Conservation (phyloP, 2,888 invertebrate genomes). For the Diarsia rubi region DNA sequence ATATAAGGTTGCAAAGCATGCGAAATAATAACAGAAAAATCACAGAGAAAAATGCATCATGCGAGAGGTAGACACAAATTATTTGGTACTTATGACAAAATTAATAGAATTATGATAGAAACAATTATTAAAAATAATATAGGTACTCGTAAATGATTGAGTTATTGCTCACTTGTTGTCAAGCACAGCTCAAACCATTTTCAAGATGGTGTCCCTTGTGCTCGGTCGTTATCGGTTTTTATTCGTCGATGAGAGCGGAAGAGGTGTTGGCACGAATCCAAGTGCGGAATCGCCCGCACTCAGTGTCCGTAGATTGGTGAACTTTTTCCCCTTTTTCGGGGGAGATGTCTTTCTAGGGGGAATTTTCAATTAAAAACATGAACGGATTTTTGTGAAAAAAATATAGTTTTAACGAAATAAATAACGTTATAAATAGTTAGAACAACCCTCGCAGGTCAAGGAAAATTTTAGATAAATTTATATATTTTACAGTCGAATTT, state of each 20-base stretch:
- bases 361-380: not conserved
- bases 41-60: too few relatives aligned
- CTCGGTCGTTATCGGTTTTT: slow-evolving; percentile 42
- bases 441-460: not conserved
- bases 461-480: not conserved
- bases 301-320: not conserved
- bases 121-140: too few relatives aligned
- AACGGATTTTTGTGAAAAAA: not conserved
- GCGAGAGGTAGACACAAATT: too few relatives aligned
- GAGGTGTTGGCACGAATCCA: slow-evolving; percentile 70
- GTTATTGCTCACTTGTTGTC: slow-evolving; percentile 1
- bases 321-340: not conserved
- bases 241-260: slow-evolving; percentile 65
- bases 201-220: slow-evolving; percentile 33
- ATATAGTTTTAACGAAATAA: too few relatives aligned
- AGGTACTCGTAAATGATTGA: not conserved
- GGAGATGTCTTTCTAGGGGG: not conserved
- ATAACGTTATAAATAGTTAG: too few relatives aligned
- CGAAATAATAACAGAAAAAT: too few relatives aligned
- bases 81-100: too few relatives aligned
- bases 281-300: slow-evolving; percentile 60
- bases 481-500: too few relatives aligned
- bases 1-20: too few relatives aligned
- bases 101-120: too few relatives aligned
- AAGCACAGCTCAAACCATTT: slow-evolving; percentile 19